Percentiles rank a stretch among this genome's conserved stretches.
Conservation (phyloP, 2,797 vertebrate genomes). For the Perodicticus potto region DNA sequence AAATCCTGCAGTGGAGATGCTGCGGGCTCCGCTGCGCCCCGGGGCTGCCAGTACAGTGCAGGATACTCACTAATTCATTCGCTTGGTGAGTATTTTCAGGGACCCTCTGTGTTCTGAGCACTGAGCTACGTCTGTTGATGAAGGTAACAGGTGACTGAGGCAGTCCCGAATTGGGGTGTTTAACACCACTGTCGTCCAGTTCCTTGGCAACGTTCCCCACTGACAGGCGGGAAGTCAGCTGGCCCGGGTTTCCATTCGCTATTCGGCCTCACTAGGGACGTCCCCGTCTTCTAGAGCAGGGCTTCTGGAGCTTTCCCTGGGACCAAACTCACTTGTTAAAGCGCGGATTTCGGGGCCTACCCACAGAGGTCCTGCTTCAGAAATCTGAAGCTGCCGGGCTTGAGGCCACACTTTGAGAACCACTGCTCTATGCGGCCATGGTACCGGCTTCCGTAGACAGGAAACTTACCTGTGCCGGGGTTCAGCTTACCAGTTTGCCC, state of each 20-base stretch:
- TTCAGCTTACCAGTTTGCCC: no score
- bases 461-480: not conserved
- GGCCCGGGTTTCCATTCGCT: not conserved
- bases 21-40: no score
- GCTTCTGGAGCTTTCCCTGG: not conserved
- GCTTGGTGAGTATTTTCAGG: not conserved
- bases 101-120: no score
- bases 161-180: not conserved
- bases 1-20: no score
- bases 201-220: not conserved
- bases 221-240: not conserved
- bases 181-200: not conserved
- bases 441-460: not conserved
- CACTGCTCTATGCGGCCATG: not conserved
- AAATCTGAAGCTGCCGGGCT: not conserved
- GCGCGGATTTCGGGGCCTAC: not conserved
- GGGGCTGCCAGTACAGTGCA: accelerated
- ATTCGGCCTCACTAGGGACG: not conserved
- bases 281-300: not conserved
- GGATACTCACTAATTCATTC: accelerated
- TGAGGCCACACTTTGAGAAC: not conserved
- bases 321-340: no score
- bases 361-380: not conserved
- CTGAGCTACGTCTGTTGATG: not conserved
- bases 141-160: not conserved